Evolutionary conservation across 2,797 vertebrate genomes (phyloP).

Genomic region (Macroramphosus scolopax): DNA sequence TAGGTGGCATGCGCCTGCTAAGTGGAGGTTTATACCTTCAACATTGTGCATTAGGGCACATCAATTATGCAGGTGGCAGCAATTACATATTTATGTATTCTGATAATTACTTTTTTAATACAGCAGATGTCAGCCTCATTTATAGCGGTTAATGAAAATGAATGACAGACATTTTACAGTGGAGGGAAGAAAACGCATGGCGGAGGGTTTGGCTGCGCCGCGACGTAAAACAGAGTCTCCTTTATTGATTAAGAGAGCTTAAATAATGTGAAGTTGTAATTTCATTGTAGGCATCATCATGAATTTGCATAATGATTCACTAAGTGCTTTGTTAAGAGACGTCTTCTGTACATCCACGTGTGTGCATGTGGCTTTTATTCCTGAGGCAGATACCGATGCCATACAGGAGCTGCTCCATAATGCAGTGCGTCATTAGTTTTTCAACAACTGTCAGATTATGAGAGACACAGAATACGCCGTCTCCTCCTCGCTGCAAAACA

Average conservation of each 20-base stretch:
- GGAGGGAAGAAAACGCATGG: too few species aligned
- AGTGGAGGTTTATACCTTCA: conserved; percentile 73
- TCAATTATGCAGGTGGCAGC: conserved; percentile 78
- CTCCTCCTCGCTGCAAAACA: background rate
- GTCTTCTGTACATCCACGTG: conserved; percentile 18
- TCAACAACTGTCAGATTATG: conserved; percentile 11
- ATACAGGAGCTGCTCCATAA: conserved; percentile 13
- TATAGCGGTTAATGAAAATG: conserved; percentile 76
- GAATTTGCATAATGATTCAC: conserved; percentile 45
- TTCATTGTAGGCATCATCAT: conserved; percentile 32
- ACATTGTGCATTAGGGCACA: conserved; percentile 70
- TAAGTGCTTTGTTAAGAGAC: conserved; percentile 32
- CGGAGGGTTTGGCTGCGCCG: too few species aligned
- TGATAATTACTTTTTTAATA: conserved; percentile 81
- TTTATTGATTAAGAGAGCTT: conserved; percentile 52
- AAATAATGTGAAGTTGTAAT: conserved; percentile 47
- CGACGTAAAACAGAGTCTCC: too few species aligned
- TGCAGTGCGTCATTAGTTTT: conserved; percentile 29
- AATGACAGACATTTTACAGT: conserved; percentile 64
- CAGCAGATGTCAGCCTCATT: conserved; percentile 76
- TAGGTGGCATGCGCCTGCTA: conserved; percentile 60
- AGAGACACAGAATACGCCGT: conserved; percentile 23
- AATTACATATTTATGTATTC: conserved; percentile 80
- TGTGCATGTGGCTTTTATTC: conserved; percentile 18
- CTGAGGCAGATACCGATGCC: conserved; percentile 5